A percentile compares a stretch with the other conserved stretches of the same genome.
Conservation (phyloP, 2,113 vertebrate species). For the Boulengeromyrus knoepffleri region DNA sequence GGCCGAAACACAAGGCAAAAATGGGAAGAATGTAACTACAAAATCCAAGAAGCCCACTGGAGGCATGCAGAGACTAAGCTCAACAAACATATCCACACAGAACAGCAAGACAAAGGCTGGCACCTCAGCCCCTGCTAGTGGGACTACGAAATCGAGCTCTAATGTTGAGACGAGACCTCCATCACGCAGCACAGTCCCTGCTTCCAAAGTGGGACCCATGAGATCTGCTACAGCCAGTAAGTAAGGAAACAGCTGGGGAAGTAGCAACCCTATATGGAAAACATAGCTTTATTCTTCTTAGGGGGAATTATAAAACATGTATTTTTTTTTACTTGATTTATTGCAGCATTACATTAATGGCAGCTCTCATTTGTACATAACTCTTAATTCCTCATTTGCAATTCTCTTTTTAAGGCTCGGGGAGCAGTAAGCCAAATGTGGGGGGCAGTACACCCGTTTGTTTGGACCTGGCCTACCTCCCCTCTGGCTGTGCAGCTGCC, state of each 20-base stretch:
- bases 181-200: slow-evolving; percentile 35
- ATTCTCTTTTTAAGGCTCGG: slow-evolving; percentile 18
- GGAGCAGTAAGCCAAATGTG: slow-evolving; percentile 3
- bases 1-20: slow-evolving; percentile 43
- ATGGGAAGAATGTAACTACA: slow-evolving; percentile 31
- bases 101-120: slow-evolving; percentile 51
- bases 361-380: not conserved
- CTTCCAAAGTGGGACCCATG: slow-evolving; percentile 33
- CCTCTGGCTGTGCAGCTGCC: slow-evolving; percentile 61
- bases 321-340: not conserved
- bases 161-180: slow-evolving; percentile 45
- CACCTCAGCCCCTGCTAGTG: slow-evolving; percentile 23
- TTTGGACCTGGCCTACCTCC: slow-evolving; percentile 86
- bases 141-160: slow-evolving; percentile 34
- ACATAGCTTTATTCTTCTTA: not conserved
- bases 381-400: not conserved
- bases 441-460: slow-evolving; percentile 47
- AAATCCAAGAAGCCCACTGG: slow-evolving; percentile 51
- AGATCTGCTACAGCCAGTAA: slow-evolving; percentile 41
- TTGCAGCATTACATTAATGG: not conserved
- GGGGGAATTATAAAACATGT: not conserved
- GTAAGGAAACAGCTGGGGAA: not conserved
- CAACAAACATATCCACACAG: fast-evolving
- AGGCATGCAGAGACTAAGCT: slow-evolving; percentile 30
- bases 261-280: not conserved